A percentile compares a stretch with the other conserved stretches of the same genome.
Conservation (phyloP, 2,888 invertebrate species). For the Coleophora flavipennella region DNA sequence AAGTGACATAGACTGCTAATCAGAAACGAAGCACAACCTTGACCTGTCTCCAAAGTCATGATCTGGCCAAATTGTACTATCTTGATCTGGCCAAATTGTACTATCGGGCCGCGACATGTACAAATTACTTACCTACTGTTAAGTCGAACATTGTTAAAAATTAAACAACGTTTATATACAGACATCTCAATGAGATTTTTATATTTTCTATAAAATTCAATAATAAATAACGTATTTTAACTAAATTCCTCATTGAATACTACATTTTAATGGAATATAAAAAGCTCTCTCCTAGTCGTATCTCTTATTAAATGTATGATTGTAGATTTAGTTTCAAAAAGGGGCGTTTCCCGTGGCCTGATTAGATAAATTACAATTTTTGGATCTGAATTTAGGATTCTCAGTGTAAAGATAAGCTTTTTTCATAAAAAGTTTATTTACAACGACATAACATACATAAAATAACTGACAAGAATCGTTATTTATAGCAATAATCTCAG, state of each 20-base stretch:
- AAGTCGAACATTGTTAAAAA: constrained; percentile 14
- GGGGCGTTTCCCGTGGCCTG: no score
- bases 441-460: constrained; percentile 52
- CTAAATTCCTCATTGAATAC: constrained; percentile 29
- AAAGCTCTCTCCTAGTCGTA: constrained; percentile 23
- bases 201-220: constrained; percentile 33
- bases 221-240: constrained; percentile 29
- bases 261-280: constrained; percentile 33
- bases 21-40: no score
- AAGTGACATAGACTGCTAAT: no score
- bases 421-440: constrained; percentile 62
- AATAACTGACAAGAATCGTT: constrained; percentile 51
- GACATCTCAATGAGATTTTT: constrained; percentile 33
- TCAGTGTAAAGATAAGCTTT: constrained; percentile 30
- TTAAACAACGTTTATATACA: constrained; percentile 45
- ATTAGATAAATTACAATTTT: constrained; percentile 21
- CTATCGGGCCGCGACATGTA: no score
- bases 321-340: constrained; percentile 16
- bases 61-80: no score
- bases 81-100: no score
- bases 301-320: constrained; percentile 21
- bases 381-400: constrained; percentile 29
- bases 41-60: no score
- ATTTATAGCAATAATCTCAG: constrained; percentile 44
- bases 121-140: no score